phyloP scores from a whole-genome alignment of 2,113 vertebrate species.

The Gallinago undulata region DNA sequence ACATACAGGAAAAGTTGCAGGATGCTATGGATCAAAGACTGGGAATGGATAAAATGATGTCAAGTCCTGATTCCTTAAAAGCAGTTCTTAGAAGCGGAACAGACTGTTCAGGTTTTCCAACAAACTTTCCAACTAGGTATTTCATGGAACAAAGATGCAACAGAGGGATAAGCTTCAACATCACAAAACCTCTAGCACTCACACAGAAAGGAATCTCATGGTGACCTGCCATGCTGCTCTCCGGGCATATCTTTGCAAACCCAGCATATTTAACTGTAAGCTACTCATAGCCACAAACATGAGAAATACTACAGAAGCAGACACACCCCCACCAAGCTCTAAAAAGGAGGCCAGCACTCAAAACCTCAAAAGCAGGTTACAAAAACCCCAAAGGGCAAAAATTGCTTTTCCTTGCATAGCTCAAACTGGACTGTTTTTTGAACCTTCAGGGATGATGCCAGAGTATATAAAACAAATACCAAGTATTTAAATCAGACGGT shows the following conservation, averaged over 20 bases:
- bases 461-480: background rate
- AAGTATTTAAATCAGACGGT: background rate
- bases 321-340: background rate
- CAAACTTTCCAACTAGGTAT: background rate
- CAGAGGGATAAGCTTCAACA: background rate
- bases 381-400: background rate
- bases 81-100: background rate
- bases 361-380: background rate
- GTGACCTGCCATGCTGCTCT: background rate
- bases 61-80: background rate
- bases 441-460: background rate
- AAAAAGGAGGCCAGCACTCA: background rate
- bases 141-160: background rate
- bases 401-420: background rate
- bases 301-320: background rate
- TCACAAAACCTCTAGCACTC: background rate
- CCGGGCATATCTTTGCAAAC: background rate
- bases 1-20: background rate
- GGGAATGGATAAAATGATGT: background rate
- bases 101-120: background rate
- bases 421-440: background rate
- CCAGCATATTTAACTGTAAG: background rate
- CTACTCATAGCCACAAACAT: background rate
- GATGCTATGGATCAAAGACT: background rate
- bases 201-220: rapidly evolving